Evolutionary conservation across 2,888 invertebrate species (phyloP).

Genomic region (Oxycera nigricornis): DNA sequence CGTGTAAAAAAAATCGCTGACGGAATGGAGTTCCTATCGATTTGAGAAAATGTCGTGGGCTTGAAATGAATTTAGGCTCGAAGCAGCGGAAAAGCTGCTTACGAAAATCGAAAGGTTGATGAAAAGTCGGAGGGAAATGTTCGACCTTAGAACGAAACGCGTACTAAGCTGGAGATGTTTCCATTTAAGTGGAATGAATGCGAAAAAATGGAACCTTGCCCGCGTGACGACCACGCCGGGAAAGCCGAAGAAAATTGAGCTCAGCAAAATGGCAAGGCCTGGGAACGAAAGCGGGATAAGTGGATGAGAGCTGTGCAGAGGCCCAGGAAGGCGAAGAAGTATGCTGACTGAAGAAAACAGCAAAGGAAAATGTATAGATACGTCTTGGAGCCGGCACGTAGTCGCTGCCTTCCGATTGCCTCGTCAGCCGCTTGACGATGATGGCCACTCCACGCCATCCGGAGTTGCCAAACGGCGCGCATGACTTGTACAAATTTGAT

Average conservation of each 20-base stretch:
- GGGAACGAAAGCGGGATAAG: background rate
- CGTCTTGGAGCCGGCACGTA: conserved; percentile 12
- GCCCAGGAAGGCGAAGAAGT: background rate
- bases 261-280: background rate
- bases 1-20: background rate
- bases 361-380: background rate
- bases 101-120: background rate
- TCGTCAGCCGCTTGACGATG: conserved; percentile 3
- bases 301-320: background rate
- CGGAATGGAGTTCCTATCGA: background rate
- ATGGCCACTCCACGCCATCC: background rate
- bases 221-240: background rate
- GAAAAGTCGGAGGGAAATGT: background rate
- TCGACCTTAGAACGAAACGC: no score
- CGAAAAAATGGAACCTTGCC: background rate
- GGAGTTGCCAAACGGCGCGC: conserved; percentile 18
- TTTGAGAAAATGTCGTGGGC: background rate
- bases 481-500: conserved; percentile 13
- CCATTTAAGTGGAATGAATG: no score
- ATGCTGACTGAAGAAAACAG: background rate
- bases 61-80: background rate
- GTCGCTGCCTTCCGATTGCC: background rate
- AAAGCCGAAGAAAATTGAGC: background rate
- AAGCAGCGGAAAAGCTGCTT: background rate
- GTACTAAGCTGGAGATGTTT: no score